These are phyloP conservation scores for Xiphophorus hellerii DNA, from an alignment of 2,113 vertebrate genomes.

Conservation along the genomic window DNA sequence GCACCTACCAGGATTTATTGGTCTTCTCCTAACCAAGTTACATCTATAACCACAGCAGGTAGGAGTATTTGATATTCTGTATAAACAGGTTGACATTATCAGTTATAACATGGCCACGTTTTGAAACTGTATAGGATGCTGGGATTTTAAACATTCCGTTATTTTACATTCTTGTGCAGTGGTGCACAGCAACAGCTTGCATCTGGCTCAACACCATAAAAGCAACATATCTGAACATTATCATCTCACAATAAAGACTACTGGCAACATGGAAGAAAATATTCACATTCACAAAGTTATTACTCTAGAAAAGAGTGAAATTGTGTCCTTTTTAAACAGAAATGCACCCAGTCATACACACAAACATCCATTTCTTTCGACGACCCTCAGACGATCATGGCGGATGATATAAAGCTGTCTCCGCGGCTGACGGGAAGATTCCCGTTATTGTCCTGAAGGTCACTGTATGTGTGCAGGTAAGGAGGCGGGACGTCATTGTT, in stretches of 20 bases:
- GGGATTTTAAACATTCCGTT: not conserved
- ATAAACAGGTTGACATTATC: not conserved
- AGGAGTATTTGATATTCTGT: not conserved
- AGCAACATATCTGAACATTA: constrained; percentile 10
- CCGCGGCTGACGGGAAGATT: constrained; percentile 52
- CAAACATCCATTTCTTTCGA: not conserved
- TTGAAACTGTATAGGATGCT: constrained; percentile 19
- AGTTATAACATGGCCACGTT: constrained; percentile 1
- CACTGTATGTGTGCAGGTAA: constrained; percentile 44
- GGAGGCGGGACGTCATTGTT: constrained; percentile 60
- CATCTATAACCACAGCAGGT: not conserved
- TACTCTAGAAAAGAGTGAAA: constrained; percentile 2
- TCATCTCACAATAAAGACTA: constrained; percentile 10
- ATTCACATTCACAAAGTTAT: constrained; percentile 33
- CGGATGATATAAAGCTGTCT: constrained; percentile 78
- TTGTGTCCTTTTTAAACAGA: not conserved
- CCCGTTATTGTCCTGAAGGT: constrained; percentile 24
- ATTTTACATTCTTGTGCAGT: constrained; percentile 6
- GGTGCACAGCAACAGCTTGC: constrained; percentile 2
- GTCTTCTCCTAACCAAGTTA: constrained; percentile 17
- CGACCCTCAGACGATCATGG: constrained; percentile 73
- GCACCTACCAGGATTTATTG: constrained; percentile 22
- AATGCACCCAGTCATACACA: constrained; percentile 8
- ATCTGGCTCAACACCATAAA: constrained; percentile 31
- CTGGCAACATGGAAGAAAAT: constrained; percentile 13